Conservation (phyloP, 2,113 vertebrate species). For the Eubucco bourcierii region DNA sequence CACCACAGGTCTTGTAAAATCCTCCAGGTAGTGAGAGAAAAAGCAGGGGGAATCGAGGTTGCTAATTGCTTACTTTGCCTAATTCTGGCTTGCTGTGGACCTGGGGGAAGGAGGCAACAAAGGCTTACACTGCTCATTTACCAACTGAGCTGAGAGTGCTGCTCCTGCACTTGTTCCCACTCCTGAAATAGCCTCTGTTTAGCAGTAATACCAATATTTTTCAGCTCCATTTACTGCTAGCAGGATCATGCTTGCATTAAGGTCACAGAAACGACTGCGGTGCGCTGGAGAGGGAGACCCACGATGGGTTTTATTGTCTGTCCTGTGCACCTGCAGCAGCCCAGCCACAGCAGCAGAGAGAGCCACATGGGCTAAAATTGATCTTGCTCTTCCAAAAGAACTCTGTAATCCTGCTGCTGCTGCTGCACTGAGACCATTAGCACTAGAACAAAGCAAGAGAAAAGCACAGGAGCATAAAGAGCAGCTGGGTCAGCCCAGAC, state of each 20-base stretch:
- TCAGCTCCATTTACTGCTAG: slow-evolving; percentile 40
- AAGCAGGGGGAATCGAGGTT: background rate
- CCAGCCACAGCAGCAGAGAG: background rate
- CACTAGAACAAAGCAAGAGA: background rate
- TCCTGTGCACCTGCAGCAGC: background rate
- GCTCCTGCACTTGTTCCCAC: background rate
- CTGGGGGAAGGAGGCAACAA: background rate
- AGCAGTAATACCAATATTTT: background rate
- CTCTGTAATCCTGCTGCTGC: slow-evolving; percentile 3
- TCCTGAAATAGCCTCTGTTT: background rate
- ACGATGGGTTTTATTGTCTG: background rate
- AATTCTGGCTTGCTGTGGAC: background rate
- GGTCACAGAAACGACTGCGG: slow-evolving; percentile 2
- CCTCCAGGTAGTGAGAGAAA: background rate
- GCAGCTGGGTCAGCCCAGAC: background rate
- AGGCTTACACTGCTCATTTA: background rate
- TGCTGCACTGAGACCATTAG: background rate
- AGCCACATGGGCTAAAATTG: background rate
- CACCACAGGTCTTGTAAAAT: background rate
- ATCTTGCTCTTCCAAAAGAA: background rate
- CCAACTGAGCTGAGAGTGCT: background rate
- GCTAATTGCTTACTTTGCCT: background rate
- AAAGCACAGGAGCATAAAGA: background rate
- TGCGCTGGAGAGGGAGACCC: slow-evolving; percentile 10
- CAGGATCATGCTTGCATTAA: background rate